A percentile compares a stretch with the other conserved stretches of the same genome.
Conservation (phyloP, 2,888 invertebrate genomes). For the Dastarcus helophoroides region DNA sequence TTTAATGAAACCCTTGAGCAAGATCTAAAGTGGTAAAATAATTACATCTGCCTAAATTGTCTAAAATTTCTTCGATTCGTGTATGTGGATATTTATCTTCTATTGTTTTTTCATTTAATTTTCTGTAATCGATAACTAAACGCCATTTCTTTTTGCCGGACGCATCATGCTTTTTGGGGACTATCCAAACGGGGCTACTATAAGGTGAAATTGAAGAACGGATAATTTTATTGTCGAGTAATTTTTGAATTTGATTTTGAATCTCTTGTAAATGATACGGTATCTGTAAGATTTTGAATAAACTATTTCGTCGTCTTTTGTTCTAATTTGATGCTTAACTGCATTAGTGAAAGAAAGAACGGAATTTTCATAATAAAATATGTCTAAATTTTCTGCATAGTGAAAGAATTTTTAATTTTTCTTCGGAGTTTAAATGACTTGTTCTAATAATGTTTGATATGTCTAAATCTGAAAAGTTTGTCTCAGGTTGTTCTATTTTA, state of each 20-base stretch:
- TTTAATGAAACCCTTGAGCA: slow-evolving; percentile 24
- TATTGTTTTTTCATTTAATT: no score
- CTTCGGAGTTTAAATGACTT: no score
- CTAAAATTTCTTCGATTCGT: slow-evolving; percentile 20
- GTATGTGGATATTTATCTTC: slow-evolving; percentile 12
- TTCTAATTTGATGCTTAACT: slow-evolving; percentile 11
- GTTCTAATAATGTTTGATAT: no score
- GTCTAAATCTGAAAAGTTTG: no score
- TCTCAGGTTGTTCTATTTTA: no score
- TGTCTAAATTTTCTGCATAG: no score
- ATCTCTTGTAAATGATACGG: slow-evolving; percentile 8
- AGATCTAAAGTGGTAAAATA: slow-evolving; percentile 20
- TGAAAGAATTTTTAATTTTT: no score
- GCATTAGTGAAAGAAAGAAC: no score
- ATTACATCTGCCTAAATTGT: slow-evolving; percentile 18
- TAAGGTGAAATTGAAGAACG: slow-evolving; percentile 11
- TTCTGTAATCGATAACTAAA: no score
- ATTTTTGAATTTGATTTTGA: slow-evolving; percentile 12
- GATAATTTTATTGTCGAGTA: slow-evolving; percentile 13
- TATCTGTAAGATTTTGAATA: slow-evolving; percentile 12
- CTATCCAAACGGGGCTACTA: slow-evolving; percentile 10
- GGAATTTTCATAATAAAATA: no score
- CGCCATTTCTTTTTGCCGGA: slow-evolving; percentile 15
- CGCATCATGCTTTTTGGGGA: slow-evolving; percentile 14
- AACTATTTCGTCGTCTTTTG: slow-evolving; percentile 10